A percentile compares a stretch with the other conserved stretches of the same genome.
phyloP scores from a whole-genome alignment of 2,113 vertebrate species.

The Leucopternis melanops region DNA sequence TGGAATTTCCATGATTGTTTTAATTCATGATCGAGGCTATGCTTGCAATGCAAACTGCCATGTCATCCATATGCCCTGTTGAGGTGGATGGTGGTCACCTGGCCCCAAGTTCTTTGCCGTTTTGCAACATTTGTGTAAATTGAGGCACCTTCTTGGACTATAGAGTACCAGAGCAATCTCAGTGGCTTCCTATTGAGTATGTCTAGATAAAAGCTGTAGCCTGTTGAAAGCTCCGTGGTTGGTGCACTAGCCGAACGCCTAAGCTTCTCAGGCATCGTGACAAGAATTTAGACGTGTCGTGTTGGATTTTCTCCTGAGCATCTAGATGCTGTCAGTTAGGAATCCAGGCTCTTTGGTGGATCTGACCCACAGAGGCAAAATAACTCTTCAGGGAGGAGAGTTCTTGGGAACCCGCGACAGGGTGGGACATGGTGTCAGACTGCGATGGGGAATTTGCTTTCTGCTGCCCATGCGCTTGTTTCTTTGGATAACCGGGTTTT shows the following conservation, averaged over 20 bases:
- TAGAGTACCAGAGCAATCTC: not conserved
- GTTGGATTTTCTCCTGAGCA: not conserved
- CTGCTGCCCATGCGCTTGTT: not conserved
- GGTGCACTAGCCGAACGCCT: rapidly evolving
- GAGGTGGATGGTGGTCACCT: not conserved
- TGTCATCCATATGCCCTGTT: not conserved
- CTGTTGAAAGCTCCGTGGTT: rapidly evolving
- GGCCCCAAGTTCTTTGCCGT: not conserved
- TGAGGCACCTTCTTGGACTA: not conserved
- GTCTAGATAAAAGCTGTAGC: not conserved
- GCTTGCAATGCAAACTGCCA: not conserved
- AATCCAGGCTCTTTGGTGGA: not conserved
- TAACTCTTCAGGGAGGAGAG: not conserved
- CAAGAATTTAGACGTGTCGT: not conserved
- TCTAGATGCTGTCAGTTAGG: not conserved
- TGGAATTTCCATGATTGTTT: not conserved
- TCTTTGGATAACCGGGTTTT: slow-evolving; percentile 8
- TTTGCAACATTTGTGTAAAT: not conserved
- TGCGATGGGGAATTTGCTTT: not conserved
- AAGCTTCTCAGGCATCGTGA: not conserved
- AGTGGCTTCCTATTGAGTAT: not conserved
- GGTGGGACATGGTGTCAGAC: not conserved
- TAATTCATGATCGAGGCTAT: not conserved
- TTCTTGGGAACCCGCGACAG: not conserved
- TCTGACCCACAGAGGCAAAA: not conserved